Base-by-base conservation (phyloP, 2,113 vertebrate genomes). In the Oxyura jamaicensis region DNA sequence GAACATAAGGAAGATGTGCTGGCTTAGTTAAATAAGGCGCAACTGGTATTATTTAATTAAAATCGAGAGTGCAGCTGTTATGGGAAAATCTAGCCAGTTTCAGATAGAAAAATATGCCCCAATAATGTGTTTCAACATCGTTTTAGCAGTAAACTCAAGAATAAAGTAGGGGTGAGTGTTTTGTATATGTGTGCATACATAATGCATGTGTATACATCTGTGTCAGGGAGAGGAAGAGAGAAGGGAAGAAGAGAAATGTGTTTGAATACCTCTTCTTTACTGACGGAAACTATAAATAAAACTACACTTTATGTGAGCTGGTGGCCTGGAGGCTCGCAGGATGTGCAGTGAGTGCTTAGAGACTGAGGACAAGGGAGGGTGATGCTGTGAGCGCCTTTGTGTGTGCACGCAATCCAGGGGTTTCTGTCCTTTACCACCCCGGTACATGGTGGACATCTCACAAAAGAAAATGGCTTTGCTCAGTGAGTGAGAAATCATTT, bases 41-140 rank as follows among this genome's bases (percentile, higher is more conserved):
- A 95, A 97, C 76, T 96, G 96, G 91, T 91, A 95, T 95, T 97
- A 96, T 93, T 96, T 97, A 96, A 98, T 97, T 98, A 96, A 95
- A 97, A 86, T 97, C 96, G 94, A 88, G 78, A 89, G 72, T 87
- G 82, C 82, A 96, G 94, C 88, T 95, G 95, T 91, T 96, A 85
- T 69, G 44, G 56, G 48, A 88, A 96, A 86, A 66, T 90, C 85
- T 60, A 94, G 82, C 81, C 88, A 94, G 89, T 90, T 97, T 96
- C 72, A 95, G 75, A 93, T 87, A 94, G 72, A 91, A 97, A 96
- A 96, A 91, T 94, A 88, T 88, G 39, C 75, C 90, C 73, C 58
- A 86, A 59, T 91, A 89, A 84, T 95, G 69, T 65, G 28, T 83
- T 88, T 87, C 90, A 71, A 41, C 85, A 75, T 94, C 39, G 58